phyloP scores from a whole-genome alignment of 2,888 invertebrate genomes.

The Thecocarcelia acutangulata region DNA sequence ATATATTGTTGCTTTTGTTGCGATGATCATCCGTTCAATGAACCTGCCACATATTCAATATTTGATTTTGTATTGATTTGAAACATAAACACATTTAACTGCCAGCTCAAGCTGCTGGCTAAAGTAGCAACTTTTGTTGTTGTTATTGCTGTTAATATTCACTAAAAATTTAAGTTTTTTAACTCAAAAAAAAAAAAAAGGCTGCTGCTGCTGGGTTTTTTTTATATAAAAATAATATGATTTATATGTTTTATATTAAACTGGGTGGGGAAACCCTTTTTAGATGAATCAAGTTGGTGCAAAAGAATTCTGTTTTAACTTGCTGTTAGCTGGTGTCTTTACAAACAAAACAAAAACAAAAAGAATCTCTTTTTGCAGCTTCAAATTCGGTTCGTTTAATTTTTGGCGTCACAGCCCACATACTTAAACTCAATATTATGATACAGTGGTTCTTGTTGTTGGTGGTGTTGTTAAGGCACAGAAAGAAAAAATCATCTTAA shows the following conservation, averaged over 20 bases:
- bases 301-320: conserved; percentile 25
- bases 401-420: conserved; percentile 77
- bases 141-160: conserved; percentile 51
- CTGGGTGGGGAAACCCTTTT: conserved; percentile 71
- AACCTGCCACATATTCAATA: conserved; percentile 71
- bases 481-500: not conserved
- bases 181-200: not conserved
- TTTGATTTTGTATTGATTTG: conserved; percentile 75
- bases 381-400: conserved; percentile 69
- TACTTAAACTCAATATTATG: conserved; percentile 68
- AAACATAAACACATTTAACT: conserved; percentile 64
- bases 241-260: conserved; percentile 70
- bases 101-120: conserved; percentile 71
- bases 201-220: conserved; percentile 33
- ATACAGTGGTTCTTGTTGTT: not conserved
- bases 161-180: conserved; percentile 16
- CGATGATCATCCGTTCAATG: conserved; percentile 75
- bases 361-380: conserved; percentile 28
- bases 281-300: conserved; percentile 63
- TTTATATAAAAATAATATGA: conserved; percentile 58
- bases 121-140: conserved; percentile 68
- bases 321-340: conserved; percentile 43
- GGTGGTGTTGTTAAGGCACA: not conserved
- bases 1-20: conserved; percentile 4
- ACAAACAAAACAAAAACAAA: not conserved